Base-by-base conservation (phyloP, 2,888 invertebrate genomes). In the Leptura quadrifasciata region DNA sequence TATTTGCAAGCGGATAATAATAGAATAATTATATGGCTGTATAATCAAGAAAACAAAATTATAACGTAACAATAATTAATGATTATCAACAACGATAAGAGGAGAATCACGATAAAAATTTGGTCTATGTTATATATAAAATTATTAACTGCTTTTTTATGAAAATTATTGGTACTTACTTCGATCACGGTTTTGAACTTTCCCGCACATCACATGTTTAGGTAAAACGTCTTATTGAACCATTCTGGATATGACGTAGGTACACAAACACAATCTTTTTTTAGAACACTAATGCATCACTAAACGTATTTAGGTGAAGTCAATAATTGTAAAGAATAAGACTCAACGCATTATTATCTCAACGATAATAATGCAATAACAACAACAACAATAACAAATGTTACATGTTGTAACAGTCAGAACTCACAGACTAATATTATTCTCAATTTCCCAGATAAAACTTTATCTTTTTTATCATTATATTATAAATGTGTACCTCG, bases 41-140 rank as follows among this genome's bases (percentile, higher is more conserved):
- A 31, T 6, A 6, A 31, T 31, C n/a, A 27, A n/a, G 60, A 1
- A 55, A 55, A 55, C 1, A 2, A 57, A 57, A 20, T 9, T 21
- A 57, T 57, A 20, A 21, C 20, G 18, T 57, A 2, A 5, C 57
- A 21, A 57, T 47, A 5, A 47, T 0, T 0, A 39, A 39, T n/a
- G n/a, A n/a, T 47, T 47, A 47, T 47, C n/a, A n/a, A n/a, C 5
- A 47, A 47, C n/a, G 47, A 47, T 47, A 47, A 47, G 47, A 39
- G n/a, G 5, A 47, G 15, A 47, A 31, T 6, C 3, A n/a, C n/a
- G 47, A 47, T 47, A 47, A 47, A 47, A 12, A 47, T 47, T 47
- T 5, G 0, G 39, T 47, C n/a, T 47, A 47, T 6, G n/a, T n/a
- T n/a, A 0, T 17, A 4, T n/a, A 47, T 47, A 47, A 15, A 15